Evolutionary conservation across 2,797 vertebrate species (phyloP).

Genomic region (Semotilus atromaculatus): DNA sequence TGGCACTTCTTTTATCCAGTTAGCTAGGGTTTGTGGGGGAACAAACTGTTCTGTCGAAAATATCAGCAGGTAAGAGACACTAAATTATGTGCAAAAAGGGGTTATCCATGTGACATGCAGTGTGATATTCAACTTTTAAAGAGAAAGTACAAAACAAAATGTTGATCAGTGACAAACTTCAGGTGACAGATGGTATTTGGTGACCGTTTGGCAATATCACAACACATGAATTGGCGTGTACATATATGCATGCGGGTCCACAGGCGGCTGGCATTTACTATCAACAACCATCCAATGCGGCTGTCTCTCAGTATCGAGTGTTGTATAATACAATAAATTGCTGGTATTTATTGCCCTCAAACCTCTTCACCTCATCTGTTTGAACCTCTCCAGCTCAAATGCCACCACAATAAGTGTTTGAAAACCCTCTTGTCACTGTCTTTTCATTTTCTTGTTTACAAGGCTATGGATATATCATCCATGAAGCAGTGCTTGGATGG

Average conservation of each 20-base stretch:
- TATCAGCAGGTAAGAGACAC: constrained; percentile 12
- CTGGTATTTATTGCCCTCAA: constrained; percentile 59
- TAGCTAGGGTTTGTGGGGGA: constrained; percentile 5
- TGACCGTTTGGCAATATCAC: constrained; percentile 41
- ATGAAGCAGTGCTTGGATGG: not conserved
- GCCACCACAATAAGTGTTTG: constrained; percentile 35
- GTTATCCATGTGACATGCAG: not conserved
- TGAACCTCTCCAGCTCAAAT: constrained; percentile 55
- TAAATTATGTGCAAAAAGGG: constrained; percentile 3
- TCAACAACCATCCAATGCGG: constrained; percentile 44
- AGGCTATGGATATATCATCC: constrained; percentile 16
- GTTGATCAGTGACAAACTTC: constrained; percentile 25
- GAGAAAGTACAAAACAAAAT: not conserved
- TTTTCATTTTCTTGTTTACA: constrained; percentile 29
- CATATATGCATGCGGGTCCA: constrained; percentile 22
- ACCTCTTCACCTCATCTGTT: constrained; percentile 55
- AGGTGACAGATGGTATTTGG: constrained; percentile 58
- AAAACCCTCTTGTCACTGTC: constrained; percentile 45
- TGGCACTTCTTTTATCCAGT: constrained; percentile 28
- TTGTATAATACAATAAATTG: constrained; percentile 53
- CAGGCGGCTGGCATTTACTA: constrained; percentile 61
- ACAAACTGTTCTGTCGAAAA: constrained; percentile 25
- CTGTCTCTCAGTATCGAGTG: constrained; percentile 43
- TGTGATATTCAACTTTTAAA: constrained; percentile 29
- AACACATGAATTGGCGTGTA: not conserved